Conservation (phyloP, 1,140 invertebrate genomes). For the Cherax destructor region DNA sequence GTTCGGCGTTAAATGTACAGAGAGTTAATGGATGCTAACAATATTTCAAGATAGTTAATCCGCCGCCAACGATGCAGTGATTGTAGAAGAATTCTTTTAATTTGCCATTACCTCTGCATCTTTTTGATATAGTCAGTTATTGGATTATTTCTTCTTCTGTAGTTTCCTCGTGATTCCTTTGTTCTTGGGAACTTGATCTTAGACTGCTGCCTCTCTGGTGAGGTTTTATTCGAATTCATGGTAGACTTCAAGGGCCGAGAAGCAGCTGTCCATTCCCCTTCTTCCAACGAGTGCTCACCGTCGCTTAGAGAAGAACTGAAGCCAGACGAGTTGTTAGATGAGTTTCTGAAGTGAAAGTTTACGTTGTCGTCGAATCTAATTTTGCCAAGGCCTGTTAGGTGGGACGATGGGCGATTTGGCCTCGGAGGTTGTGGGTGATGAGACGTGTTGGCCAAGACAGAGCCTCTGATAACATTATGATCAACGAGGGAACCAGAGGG, state of each 20-base stretch:
- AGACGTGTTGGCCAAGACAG: background rate
- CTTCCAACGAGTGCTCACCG: background rate
- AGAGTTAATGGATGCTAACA: too few species aligned
- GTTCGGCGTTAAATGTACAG: too few species aligned
- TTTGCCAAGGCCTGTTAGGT: background rate
- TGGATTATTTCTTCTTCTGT: too few species aligned
- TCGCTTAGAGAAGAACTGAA: constrained; percentile 14
- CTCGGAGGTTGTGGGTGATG: constrained; percentile 22
- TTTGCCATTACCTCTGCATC: too few species aligned
- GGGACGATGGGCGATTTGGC: background rate
- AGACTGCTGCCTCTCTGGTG: background rate
- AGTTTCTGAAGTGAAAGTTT: constrained; percentile 7
- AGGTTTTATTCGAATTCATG: background rate
- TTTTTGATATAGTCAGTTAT: too few species aligned
- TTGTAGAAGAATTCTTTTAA: too few species aligned
- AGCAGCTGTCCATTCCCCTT: constrained; percentile 13
- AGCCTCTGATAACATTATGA: constrained; percentile 2
- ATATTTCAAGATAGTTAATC: too few species aligned
- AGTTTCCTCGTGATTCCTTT: background rate
- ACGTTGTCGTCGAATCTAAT: background rate
- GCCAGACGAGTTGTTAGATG: background rate
- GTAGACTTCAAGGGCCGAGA: background rate
- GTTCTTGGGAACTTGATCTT: background rate
- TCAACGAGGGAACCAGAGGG: background rate
- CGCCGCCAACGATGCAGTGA: too few species aligned